Base-by-base conservation (phyloP, 2,113 vertebrate species). In the Phocoena phocoena region DNA sequence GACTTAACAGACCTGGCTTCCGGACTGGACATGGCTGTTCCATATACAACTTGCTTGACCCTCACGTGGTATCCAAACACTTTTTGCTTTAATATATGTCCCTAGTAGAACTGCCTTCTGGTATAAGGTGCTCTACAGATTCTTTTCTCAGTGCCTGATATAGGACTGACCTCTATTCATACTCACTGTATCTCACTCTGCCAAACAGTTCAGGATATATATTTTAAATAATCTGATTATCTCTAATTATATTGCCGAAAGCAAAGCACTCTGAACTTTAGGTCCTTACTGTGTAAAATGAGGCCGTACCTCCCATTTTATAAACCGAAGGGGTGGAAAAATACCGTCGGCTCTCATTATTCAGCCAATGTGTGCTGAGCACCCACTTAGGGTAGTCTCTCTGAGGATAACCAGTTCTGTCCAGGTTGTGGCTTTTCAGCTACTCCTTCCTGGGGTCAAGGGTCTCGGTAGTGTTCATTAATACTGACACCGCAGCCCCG, bases 191-290 rank as follows among this genome's bases (percentile, higher is more conserved):
- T 62, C 50, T 86, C 82, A 65, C 68, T 65, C n/a, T 63, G 31
- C 28, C 53, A 8, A 88, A 88, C 7, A 91, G 38, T 28, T 53
- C 21, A 73, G 53, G n/a, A 76, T 71, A 60, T 71, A 21, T 50
- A 63, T 65, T 88, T 47, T 1, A 15, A 53, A 50, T 55, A 82
- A 50, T 28, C 31, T 84, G 17, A 44, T 77, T 81, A 36, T 92
- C 47, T 92, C 33, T 94, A 84, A 84, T 53, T 41, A 85, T 13
- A 82, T 55, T 73, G 44, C 50, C 77, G 36, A 93, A 97, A 77
- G 65, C 50, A 89, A 82, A 73, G 86, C 63, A 60, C 76, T 87
- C 33, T 50, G 73, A 96, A 95, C 47, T 58, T 85, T 77, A 41
- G 41, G 58, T 77, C 41, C 15, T 90, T 31, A 55, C 55, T 86